Evolutionary conservation across 2,797 vertebrate species (phyloP).

Genomic region (Cetoscarus ocellatus): DNA sequence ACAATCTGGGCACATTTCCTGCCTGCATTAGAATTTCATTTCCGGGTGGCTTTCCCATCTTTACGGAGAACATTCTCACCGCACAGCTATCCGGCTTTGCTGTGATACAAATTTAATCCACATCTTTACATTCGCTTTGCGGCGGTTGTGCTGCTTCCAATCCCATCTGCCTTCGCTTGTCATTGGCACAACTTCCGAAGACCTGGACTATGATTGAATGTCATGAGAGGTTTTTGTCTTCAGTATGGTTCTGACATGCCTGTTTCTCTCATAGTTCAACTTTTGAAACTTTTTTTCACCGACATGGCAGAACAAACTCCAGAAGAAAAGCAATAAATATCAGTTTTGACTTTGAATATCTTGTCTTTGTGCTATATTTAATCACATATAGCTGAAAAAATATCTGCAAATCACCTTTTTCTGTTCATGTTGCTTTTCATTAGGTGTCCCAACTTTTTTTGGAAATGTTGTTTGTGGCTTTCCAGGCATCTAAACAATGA

Average conservation of each 20-base stretch:
- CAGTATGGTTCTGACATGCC: too few species aligned
- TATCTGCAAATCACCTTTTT: too few species aligned
- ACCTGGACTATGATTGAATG: not conserved
- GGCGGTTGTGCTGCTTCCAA: not conserved
- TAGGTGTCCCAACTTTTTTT: too few species aligned
- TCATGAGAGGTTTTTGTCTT: too few species aligned
- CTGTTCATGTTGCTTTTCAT: too few species aligned
- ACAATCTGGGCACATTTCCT: constrained; percentile 9
- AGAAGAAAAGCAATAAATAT: too few species aligned
- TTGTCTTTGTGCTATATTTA: too few species aligned
- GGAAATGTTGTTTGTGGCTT: not conserved
- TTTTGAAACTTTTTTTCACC: too few species aligned
- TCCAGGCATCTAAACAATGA: constrained; percentile 2
- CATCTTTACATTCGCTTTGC: not conserved
- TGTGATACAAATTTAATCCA: constrained; percentile 26
- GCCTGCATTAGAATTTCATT: constrained; percentile 11
- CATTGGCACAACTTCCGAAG: constrained; percentile 24
- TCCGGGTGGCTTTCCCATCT: not conserved
- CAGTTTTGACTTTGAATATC: too few species aligned
- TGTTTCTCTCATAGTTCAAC: too few species aligned
- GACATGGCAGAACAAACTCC: too few species aligned
- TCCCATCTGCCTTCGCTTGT: constrained; percentile 13
- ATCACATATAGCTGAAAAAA: too few species aligned
- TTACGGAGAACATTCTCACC: constrained; percentile 5
- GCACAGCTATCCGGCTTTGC: not conserved